Evolutionary conservation across 2,888 invertebrate species (phyloP).

Genomic region (Meganola albula): DNA sequence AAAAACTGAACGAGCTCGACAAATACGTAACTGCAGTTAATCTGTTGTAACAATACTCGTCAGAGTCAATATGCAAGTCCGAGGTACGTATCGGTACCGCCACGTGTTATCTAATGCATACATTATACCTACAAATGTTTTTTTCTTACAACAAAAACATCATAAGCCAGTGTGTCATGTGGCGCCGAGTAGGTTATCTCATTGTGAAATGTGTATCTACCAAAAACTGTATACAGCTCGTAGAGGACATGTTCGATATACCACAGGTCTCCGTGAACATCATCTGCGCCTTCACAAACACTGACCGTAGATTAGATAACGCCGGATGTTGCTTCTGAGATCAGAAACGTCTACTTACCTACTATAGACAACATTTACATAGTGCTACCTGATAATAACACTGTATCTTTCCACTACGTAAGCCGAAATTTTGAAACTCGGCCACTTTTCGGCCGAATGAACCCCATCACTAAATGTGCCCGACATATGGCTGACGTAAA

Average conservation of each 20-base stretch:
- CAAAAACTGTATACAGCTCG: constrained; percentile 24
- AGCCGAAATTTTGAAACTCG: constrained; percentile 15
- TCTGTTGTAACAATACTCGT: constrained; percentile 57
- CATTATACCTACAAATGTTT: constrained; percentile 24
- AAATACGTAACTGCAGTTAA: constrained; percentile 58
- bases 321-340: constrained; percentile 62
- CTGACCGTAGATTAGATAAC: constrained; percentile 75
- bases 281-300: constrained; percentile 55
- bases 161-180: constrained; percentile 28
- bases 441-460: constrained; percentile 8
- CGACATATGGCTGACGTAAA: constrained; percentile 43
- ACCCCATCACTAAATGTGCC: constrained; percentile 29
- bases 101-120: constrained; percentile 30
- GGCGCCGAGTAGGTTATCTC: constrained; percentile 28
- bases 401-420: constrained; percentile 35
- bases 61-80: constrained; percentile 29
- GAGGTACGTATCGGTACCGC: constrained; percentile 24
- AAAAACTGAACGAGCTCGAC: constrained; percentile 54
- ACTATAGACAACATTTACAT: constrained; percentile 37
- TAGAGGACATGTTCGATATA: constrained; percentile 28
- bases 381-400: constrained; percentile 41
- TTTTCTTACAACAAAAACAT: constrained; percentile 28
- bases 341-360: constrained; percentile 35
- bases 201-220: constrained; percentile 31
- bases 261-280: constrained; percentile 53